Evolutionary conservation across 2,797 vertebrate genomes (phyloP).

Genomic region (Todus mexicanus): DNA sequence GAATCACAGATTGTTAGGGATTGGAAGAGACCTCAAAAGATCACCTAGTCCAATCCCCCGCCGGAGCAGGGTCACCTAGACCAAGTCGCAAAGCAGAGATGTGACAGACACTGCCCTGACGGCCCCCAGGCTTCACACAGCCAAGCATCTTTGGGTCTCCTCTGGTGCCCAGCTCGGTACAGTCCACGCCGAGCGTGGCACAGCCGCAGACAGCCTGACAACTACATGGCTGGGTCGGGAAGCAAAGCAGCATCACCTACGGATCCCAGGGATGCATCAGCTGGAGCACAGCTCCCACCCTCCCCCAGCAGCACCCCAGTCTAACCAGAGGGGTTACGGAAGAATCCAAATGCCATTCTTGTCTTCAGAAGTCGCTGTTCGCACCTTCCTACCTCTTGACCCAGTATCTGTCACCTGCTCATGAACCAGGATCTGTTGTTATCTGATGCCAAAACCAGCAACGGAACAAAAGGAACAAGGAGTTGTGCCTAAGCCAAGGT

Average conservation of each 20-base stretch:
- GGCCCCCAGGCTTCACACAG: not conserved
- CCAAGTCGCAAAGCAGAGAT: not conserved
- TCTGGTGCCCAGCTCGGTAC: not conserved
- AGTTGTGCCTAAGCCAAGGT: not conserved
- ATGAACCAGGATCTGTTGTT: not conserved
- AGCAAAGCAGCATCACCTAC: not conserved
- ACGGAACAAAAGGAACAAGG: not conserved
- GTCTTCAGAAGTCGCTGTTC: not conserved
- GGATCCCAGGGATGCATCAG: rapidly evolving
- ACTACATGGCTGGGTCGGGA: not conserved
- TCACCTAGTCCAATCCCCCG: too few relatives aligned
- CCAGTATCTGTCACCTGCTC: not conserved
- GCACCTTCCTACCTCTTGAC: not conserved
- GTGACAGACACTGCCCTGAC: not conserved
- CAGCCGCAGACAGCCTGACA: not conserved
- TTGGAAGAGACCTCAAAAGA: too few relatives aligned
- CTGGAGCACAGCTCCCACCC: not conserved
- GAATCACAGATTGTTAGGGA: too few relatives aligned
- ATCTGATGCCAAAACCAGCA: slow-evolving; percentile 13
- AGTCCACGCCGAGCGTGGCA: not conserved
- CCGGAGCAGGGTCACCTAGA: too few relatives aligned
- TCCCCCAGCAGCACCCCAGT: not conserved
- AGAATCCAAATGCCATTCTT: not conserved
- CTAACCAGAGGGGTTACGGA: not conserved
- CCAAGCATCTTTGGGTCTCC: not conserved